Percentiles rank a stretch among this genome's conserved stretches.
These are phyloP conservation scores for Nipponacmea schrenckii DNA, from an alignment of 2,888 invertebrate species.

Conservation along the genomic window DNA sequence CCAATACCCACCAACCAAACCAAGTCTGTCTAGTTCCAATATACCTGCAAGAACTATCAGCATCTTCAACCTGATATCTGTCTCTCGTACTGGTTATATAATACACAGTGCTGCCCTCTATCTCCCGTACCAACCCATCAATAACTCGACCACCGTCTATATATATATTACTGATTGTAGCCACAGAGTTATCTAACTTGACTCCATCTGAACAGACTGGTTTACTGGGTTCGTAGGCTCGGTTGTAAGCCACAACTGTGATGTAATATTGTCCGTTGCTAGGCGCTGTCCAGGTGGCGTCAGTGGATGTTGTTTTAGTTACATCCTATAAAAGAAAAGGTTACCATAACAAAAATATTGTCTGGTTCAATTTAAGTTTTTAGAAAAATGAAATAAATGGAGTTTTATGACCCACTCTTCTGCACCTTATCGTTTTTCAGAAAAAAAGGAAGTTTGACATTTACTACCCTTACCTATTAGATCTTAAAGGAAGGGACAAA, in stretches of 20 bases:
- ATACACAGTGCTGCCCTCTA: neutral
- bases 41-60: neutral
- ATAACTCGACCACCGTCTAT: conserved; percentile 32
- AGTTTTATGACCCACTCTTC: too few relatives aligned
- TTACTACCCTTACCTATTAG: too few relatives aligned
- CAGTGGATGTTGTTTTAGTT: conserved; percentile 28
- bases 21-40: too few relatives aligned
- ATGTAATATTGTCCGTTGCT: conserved; percentile 39
- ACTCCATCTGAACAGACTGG: conserved; percentile 54
- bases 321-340: neutral
- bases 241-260: conserved; percentile 50
- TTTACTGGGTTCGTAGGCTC: conserved; percentile 40
- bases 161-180: conserved; percentile 29
- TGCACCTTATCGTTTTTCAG: too few relatives aligned
- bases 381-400: too few relatives aligned
- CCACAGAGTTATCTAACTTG: conserved; percentile 30
- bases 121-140: conserved; percentile 32
- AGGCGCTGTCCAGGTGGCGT: conserved; percentile 32
- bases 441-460: too few relatives aligned
- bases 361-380: too few relatives aligned
- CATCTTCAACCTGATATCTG: neutral
- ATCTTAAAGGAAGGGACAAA: too few relatives aligned
- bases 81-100: neutral
- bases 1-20: too few relatives aligned
- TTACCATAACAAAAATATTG: too few relatives aligned